Evolutionary conservation across 2,888 invertebrate genomes (phyloP), one percentile per base, ranked within the genome.

Genomic region (Sicus ferrugineus): DNA sequence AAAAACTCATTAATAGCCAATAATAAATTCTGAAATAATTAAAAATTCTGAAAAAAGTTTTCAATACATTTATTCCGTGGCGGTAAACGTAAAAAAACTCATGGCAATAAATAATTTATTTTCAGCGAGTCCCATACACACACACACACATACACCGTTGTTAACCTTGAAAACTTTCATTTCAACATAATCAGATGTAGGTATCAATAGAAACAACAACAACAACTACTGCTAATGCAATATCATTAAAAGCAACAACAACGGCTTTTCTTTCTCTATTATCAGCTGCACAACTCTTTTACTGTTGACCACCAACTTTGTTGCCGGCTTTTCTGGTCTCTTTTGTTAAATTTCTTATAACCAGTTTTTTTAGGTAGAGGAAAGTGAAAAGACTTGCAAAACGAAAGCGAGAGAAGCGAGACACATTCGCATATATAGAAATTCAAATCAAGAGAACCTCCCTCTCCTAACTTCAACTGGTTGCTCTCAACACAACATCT

Each of bases 161-260:
- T 14, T 26, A 54, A 54, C 54, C 54, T 54, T 54, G 54, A 54
- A n/a, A 54, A 54, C 54, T 54, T 54, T 54, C 54, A 6, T 54
- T 54, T 3, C 54, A 23, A 54, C 23, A 54, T 4, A 52, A 52
- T 3, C 42, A 42, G n/a, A n/a, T 16, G n/a, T 42, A 42, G 16
- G 42, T 26, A 21, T 38, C 38, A 38, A 38, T 14, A 14, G 14
- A 38, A 19, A 6, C 46, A 46, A n/a, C 46, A 16, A 46, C 6
- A 3, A 46, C 9, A 5, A 4, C 14, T 46, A 46, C 6, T 3
- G 46, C 14, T 46, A 19, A 46, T 46, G n/a, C 9, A 14, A 52
- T 23, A 52, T 23, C 52, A 52, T 23, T 26, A 23, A 23, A 2
- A 54, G 5, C 26, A 23, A 54, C 28, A 54, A 16, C 54, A 54